phyloP scores from a whole-genome alignment of 2,113 vertebrate genomes.

The Cololabis saira region DNA sequence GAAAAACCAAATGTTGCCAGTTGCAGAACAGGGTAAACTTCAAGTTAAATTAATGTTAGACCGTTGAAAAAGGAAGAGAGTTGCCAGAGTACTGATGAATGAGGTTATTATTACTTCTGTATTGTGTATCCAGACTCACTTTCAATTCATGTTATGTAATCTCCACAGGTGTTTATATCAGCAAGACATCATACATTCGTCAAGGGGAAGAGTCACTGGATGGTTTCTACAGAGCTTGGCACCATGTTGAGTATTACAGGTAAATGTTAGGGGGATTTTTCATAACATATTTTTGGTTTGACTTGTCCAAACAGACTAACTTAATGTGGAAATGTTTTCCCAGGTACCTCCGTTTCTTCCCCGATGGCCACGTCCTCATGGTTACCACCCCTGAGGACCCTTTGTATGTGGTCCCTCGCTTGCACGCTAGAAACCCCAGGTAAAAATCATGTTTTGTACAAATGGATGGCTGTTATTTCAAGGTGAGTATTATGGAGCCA shows the following conservation, averaged over 20 bases:
- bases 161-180: slow-evolving; percentile 92
- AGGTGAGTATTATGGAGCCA: too few relatives aligned
- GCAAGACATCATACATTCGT: slow-evolving; percentile 96
- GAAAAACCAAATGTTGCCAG: too few relatives aligned
- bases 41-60: too few relatives aligned
- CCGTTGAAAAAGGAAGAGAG: too few relatives aligned
- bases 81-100: too few relatives aligned
- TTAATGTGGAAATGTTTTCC: neutral
- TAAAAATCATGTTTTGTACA: slow-evolving; percentile 48
- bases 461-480: neutral
- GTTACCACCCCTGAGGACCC: slow-evolving; percentile 96
- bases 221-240: slow-evolving; percentile 98
- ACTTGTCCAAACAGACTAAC: too few relatives aligned
- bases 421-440: slow-evolving; percentile 91
- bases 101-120: too few relatives aligned
- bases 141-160: neutral
- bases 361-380: slow-evolving; percentile 95
- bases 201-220: slow-evolving; percentile 97
- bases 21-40: too few relatives aligned
- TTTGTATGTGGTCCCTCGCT: slow-evolving; percentile 87
- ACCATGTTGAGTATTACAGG: slow-evolving; percentile 99
- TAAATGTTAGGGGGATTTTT: slow-evolving; percentile 57
- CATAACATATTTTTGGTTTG: too few relatives aligned
- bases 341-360: slow-evolving; percentile 97
- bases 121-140: neutral